These are phyloP conservation scores for Erithacus rubecula DNA, from an alignment of 2,797 vertebrate genomes.

Conservation along the genomic window DNA sequence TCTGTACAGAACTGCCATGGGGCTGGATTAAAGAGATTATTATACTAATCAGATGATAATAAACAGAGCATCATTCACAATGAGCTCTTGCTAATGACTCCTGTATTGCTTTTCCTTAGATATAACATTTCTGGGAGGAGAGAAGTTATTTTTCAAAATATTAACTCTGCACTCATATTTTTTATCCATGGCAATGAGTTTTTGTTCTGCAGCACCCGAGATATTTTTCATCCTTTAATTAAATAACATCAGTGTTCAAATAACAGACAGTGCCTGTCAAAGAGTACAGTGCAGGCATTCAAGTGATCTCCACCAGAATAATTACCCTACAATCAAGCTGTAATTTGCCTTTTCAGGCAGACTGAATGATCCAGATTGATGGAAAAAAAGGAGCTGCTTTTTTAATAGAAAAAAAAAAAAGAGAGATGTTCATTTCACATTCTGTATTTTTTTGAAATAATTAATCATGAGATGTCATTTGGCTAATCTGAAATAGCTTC, in stretches of 20 bases:
- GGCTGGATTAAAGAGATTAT: constrained; percentile 9
- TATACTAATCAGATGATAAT: background rate
- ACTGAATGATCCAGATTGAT: background rate
- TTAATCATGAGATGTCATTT: background rate
- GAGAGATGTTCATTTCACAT: background rate
- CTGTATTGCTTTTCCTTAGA: background rate
- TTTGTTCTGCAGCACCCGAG: background rate
- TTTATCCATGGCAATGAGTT: background rate
- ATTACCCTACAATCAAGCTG: background rate
- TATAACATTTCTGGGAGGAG: background rate
- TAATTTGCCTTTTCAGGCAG: constrained; percentile 20
- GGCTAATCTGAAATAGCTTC: background rate
- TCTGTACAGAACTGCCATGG: background rate
- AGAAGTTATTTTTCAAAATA: background rate
- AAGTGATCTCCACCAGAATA: background rate
- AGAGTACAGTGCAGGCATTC: background rate
- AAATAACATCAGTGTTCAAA: background rate
- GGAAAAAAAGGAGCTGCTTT: background rate
- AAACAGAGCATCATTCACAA: background rate
- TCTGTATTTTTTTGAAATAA: background rate
- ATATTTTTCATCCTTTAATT: background rate
- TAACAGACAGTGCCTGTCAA: background rate
- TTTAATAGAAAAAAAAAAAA: background rate
- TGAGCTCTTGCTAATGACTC: background rate
- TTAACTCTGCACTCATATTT: background rate